A percentile compares a stretch with the other conserved stretches of the same genome.
Evolutionary conservation across 2,797 vertebrate species (phyloP).

Genomic region (Bradypodion pumilum): DNA sequence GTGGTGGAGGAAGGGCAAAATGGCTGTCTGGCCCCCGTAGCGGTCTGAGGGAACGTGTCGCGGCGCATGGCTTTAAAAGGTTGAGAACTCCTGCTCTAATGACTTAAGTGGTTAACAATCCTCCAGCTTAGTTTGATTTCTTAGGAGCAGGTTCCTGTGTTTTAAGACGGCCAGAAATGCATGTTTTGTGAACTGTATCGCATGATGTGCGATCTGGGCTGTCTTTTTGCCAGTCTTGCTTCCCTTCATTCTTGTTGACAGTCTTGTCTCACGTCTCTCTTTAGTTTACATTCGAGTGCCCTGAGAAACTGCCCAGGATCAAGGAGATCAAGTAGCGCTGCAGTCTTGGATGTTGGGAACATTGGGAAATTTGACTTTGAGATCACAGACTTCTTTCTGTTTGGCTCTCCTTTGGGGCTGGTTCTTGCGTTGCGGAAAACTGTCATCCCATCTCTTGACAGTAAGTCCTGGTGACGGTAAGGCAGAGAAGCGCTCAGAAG

Average conservation of each 20-base stretch:
- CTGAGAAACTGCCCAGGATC: constrained; percentile 82
- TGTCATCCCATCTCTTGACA: constrained; percentile 90
- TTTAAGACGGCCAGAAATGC: background rate
- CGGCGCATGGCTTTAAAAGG: no score
- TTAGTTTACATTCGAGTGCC: constrained; percentile 89
- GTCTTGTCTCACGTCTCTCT: background rate
- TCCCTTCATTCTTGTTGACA: background rate
- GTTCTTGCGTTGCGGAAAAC: constrained; percentile 96
- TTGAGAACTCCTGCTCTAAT: no score
- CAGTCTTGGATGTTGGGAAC: constrained; percentile 84
- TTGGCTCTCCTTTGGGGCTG: constrained; percentile 94
- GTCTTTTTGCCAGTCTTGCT: background rate
- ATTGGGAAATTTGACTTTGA: constrained; percentile 95
- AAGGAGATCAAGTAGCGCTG: constrained; percentile 88
- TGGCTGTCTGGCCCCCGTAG: no score
- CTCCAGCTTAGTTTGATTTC: background rate
- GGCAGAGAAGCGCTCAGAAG: background rate
- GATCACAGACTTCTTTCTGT: constrained; percentile 95
- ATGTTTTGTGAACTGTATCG: background rate
- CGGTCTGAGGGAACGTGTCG: no score
- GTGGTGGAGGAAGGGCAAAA: no score
- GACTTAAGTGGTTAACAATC: background rate
- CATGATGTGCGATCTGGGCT: background rate
- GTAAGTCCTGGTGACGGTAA: constrained; percentile 77
- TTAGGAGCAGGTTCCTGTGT: constrained; percentile 20